phyloP scores from a whole-genome alignment of 2,888 invertebrate genomes.

The Altica lythri region DNA sequence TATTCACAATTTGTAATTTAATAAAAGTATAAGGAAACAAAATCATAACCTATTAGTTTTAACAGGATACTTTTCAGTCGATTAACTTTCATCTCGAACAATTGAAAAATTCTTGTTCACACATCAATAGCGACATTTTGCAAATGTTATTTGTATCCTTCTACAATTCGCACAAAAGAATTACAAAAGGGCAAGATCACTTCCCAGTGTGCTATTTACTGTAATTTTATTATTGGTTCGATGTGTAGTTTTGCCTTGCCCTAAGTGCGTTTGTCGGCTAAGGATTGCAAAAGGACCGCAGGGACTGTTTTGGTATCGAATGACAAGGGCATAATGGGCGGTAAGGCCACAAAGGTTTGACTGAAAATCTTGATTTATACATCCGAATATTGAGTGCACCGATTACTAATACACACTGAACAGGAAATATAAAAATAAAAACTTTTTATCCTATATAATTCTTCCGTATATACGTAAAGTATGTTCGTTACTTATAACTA shows the following conservation, averaged over 20 bases:
- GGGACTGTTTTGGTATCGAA: conserved; percentile 32
- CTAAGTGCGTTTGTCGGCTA: conserved; percentile 30
- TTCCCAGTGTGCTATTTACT: conserved; percentile 33
- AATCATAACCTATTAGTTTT: neutral
- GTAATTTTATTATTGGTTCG: conserved; percentile 33
- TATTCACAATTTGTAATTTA: too few relatives aligned
- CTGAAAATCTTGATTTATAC: conserved; percentile 32
- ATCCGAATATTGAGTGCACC: neutral
- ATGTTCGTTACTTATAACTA: too few relatives aligned
- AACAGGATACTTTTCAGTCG: neutral
- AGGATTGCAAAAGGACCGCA: conserved; percentile 27
- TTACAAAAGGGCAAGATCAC: conserved; percentile 12
- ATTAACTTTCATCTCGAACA: conserved; percentile 1
- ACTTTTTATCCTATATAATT: neutral
- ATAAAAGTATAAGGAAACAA: neutral
- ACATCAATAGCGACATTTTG: conserved; percentile 14
- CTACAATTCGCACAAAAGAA: conserved; percentile 28
- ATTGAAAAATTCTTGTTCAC: conserved; percentile 4
- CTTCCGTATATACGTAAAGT: neutral
- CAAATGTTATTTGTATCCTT: conserved; percentile 17
- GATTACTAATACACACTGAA: neutral
- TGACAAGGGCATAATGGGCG: conserved; percentile 32
- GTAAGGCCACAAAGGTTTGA: conserved; percentile 24
- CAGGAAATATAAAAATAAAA: conserved; percentile 3
- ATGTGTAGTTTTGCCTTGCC: conserved; percentile 22